Evolutionary conservation across 2,888 invertebrate species (phyloP), one percentile per base, ranked within the genome.

Genomic region (Noctua janthina): DNA sequence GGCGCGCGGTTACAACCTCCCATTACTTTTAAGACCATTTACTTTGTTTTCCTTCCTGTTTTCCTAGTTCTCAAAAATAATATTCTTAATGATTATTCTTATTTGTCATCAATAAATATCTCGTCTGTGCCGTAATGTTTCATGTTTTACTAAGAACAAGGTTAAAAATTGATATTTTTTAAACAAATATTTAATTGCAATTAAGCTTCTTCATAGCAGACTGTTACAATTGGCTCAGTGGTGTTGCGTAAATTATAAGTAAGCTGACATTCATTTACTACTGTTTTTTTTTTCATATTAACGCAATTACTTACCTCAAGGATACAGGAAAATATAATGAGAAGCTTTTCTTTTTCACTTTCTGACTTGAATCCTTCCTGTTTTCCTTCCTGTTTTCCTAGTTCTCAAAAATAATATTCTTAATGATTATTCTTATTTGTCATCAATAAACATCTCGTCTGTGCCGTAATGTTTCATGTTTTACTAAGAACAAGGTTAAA

Each of bases 101-200:
- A 43, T 43, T 7, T 56, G 35, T 29, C 29, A 29, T 29, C 29
- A 35, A 59, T n/a, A 15, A 35, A 35, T 20, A 35, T 35, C 20
- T 39, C 49, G 1, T n/a, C 23, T 39, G 17, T 81, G 15, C 17
- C 6, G 2, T 20, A 54, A 35, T 51, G n/a, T 56, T 54, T 49
- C 15, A 49, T 20, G 23, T 68, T 68, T 46, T 68, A 10, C 46
- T 59, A 66, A 66, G 39, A 73, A 77, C 64, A 62, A 46, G 54
- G 15, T 59, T 4, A 46, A 82, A 43, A 13, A n/a, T 59, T n/a
- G 11, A n/a, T 13, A 59, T 49, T 10, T 70, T 13, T 59, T 13
- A 56, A 1, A 51, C 69, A 87, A 84, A 76, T 66, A 76, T 74
- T 68, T n/a, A 46, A 81, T 66, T 64, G 51, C 59, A 87, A 83